Evolutionary conservation across 2,888 invertebrate species (phyloP), one percentile per base, ranked within the genome.

Genomic region (Coenonympha glycerion): DNA sequence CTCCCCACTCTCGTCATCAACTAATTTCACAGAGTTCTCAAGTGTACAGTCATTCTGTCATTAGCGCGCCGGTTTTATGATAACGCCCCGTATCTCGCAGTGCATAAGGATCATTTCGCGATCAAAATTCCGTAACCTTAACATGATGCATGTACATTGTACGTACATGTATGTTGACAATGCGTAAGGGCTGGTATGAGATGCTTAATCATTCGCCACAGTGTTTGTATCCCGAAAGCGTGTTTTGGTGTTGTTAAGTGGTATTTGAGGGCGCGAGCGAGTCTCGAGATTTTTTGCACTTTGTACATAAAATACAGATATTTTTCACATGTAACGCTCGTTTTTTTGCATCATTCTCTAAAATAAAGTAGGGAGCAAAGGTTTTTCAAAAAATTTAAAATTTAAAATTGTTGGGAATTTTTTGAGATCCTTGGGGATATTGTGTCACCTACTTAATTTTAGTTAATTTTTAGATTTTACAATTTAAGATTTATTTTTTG

Each of bases 11-110:
- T 53, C 52, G 55, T 53, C 54, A 56, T 58, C 53, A 58, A 58
- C 61, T 59, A 62, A 60, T 60, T 62, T 57, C 56, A 56, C 57
- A 46, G 49, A 48, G 47, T 48, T 39, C 55, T 40, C 9, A 34
- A 52, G 50, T 50, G 47, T 48, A 51, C 53, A 47, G 28, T 16
- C 26, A 15, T 39, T 24, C 18, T 3, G 8, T 31, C 22, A 47
- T 42, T 15, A 15, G n/a, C 21, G 9, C 13, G 18, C 28, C 15
- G 28, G 24, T 18, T 22, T 34, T 8, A n/a, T 16, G 18, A 11
- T 28, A 22, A 34, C 24, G 18, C 21, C 18, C 45, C 13, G 2
- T 45, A 34, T 45, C 18, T 11, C 24, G n/a, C 16, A 1, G 11
- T 16, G 39, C 16, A 45, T 50, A 56, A 37, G 39, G 47, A 15